A percentile compares a stretch with the other conserved stretches of the same genome.
Evolutionary conservation across 2,888 invertebrate genomes (phyloP).

Genomic region (Euzetes globulus): DNA sequence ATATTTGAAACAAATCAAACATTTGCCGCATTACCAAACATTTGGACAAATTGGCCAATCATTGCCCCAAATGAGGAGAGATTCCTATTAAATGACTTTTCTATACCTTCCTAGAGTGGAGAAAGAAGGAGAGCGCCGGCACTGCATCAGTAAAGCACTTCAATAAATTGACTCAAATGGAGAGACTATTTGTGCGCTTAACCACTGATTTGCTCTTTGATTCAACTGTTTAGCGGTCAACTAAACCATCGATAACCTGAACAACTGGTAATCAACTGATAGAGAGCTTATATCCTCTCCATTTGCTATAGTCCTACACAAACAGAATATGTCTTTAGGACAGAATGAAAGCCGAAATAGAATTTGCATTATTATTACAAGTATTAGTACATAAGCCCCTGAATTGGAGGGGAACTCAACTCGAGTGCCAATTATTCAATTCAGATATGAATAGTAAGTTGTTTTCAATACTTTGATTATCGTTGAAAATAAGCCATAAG

Average conservation of each 20-base stretch:
- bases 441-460: neutral
- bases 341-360: neutral
- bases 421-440: constrained; percentile 5
- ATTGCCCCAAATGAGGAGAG: neutral
- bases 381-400: neutral
- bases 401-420: neutral
- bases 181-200: neutral
- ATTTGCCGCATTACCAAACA: constrained; percentile 2
- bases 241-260: neutral
- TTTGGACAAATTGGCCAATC: constrained; percentile 11
- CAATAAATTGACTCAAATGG: neutral
- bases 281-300: neutral
- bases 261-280: neutral
- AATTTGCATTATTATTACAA: neutral
- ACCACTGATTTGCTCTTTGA: neutral
- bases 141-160: neutral
- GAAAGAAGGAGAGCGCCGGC: neutral
- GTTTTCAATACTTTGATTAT: neutral
- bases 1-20: constrained; percentile 2
- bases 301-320: neutral
- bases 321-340: neutral
- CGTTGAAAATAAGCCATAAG: too few species aligned
- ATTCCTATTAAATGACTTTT: neutral
- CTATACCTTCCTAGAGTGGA: neutral
- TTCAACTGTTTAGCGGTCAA: neutral